Percentiles rank a stretch among this genome's conserved stretches.
Evolutionary conservation across 2,797 vertebrate species (phyloP).

Genomic region (Gallirallus australis): DNA sequence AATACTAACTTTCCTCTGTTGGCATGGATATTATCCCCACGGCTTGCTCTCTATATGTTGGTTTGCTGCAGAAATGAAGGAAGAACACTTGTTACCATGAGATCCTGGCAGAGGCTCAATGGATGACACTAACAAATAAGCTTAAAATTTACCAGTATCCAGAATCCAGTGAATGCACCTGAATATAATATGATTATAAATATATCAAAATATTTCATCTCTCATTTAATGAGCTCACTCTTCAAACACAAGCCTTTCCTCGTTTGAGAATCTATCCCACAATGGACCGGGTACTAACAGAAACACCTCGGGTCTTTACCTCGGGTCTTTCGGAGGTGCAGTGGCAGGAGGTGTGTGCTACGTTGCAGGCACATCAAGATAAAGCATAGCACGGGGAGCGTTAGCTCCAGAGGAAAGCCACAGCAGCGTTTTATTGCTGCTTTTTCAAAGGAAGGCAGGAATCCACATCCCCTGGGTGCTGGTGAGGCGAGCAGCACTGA

Average conservation of each 20-base stretch:
- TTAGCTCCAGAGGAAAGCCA: not conserved
- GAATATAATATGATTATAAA: not conserved
- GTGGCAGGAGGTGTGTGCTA: not conserved
- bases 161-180: not conserved
- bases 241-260: not conserved
- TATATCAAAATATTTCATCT: not conserved
- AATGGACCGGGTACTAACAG: not conserved
- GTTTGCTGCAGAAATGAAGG: not conserved
- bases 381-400: accelerated
- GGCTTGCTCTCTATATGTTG: not conserved
- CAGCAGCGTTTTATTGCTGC: not conserved
- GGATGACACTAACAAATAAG: too few relatives aligned
- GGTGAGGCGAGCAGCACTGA: not conserved
- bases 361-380: not conserved
- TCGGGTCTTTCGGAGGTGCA: not conserved
- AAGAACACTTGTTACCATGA: not conserved
- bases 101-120: not conserved
- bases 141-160: not conserved
- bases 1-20: not conserved
- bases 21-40: not conserved
- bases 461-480: accelerated
- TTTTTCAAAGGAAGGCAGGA: accelerated
- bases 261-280: not conserved
- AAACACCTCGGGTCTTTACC: not conserved
- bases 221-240: not conserved